These are phyloP conservation scores for Troglohyphantes excavatus DNA, from an alignment of 2,888 invertebrate genomes.

Conservation along the genomic window DNA sequence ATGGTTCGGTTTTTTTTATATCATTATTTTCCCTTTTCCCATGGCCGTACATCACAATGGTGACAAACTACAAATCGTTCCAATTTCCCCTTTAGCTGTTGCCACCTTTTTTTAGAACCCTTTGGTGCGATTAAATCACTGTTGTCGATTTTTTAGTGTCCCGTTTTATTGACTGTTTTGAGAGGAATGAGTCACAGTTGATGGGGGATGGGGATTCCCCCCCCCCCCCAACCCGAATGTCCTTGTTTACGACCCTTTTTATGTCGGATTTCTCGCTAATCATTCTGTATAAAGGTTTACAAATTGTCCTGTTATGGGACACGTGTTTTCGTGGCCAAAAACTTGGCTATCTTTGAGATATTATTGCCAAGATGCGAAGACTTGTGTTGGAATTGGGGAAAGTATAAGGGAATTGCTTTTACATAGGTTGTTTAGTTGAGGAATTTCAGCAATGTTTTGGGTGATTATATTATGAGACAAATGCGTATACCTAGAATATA, in stretches of 20 bases:
- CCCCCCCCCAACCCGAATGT: not conserved
- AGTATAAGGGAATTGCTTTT: too few species aligned
- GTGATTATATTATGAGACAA: too few species aligned
- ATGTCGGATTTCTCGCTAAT: constrained; percentile 55
- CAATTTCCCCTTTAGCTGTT: constrained; percentile 29
- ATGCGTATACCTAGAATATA: too few species aligned
- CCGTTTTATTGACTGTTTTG: constrained; percentile 7
- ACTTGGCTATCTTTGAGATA: not conserved
- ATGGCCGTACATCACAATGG: constrained; percentile 2
- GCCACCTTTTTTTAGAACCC: constrained; percentile 14
- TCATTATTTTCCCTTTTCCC: not conserved
- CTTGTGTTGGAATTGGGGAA: too few species aligned
- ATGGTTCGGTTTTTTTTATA: not conserved
- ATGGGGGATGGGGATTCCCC: constrained; percentile 1
- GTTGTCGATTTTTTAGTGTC: constrained; percentile 1
- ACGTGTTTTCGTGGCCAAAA: not conserved
- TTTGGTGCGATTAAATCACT: constrained; percentile 23
- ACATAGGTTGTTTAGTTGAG: too few species aligned
- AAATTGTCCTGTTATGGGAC: not conserved
- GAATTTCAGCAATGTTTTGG: too few species aligned
- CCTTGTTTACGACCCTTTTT: constrained; percentile 59
- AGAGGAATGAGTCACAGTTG: constrained; percentile 3
- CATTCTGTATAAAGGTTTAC: constrained; percentile 23
- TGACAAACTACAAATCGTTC: constrained; percentile 41
- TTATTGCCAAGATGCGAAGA: not conserved